These are phyloP conservation scores for Hemitrygon akajei DNA, from an alignment of 2,797 vertebrate genomes.

Conservation along the genomic window DNA sequence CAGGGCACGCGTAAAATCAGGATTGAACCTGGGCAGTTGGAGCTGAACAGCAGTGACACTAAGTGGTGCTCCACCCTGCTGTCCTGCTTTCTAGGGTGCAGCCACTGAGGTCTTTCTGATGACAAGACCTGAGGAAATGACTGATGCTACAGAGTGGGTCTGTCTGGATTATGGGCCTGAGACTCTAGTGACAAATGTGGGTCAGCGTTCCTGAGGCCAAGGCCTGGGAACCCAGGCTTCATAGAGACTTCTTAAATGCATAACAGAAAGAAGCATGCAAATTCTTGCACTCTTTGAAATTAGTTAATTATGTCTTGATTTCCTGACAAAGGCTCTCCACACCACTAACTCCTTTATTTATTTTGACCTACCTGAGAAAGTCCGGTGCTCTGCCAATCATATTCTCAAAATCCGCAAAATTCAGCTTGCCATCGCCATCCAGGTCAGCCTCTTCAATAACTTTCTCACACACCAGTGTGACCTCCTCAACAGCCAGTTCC, in stretches of 20 bases:
- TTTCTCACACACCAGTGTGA: conserved; percentile 86
- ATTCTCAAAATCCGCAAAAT: conserved; percentile 91
- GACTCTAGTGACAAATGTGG: too few species aligned
- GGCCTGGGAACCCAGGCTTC: background rate
- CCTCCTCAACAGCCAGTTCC: conserved; percentile 86
- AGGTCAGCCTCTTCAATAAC: conserved; percentile 92
- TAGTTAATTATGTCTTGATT: background rate
- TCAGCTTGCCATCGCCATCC: conserved; percentile 89
- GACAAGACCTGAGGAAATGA: too few species aligned
- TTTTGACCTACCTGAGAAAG: conserved; percentile 78
- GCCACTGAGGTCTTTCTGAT: too few species aligned
- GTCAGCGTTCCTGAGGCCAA: background rate
- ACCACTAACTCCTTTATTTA: background rate
- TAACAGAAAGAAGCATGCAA: background rate
- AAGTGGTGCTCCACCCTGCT: too few species aligned
- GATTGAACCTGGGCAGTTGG: too few species aligned
- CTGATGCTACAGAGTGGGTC: too few species aligned
- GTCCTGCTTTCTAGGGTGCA: too few species aligned
- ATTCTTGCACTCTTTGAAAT: background rate
- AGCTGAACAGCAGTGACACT: too few species aligned
- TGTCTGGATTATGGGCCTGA: too few species aligned
- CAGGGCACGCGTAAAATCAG: too few species aligned
- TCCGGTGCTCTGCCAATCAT: conserved; percentile 97
- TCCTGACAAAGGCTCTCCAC: background rate
- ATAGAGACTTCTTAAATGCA: background rate